Evolutionary conservation across 2,888 invertebrate genomes (phyloP).

Genomic region (Lutraria lutraria): DNA sequence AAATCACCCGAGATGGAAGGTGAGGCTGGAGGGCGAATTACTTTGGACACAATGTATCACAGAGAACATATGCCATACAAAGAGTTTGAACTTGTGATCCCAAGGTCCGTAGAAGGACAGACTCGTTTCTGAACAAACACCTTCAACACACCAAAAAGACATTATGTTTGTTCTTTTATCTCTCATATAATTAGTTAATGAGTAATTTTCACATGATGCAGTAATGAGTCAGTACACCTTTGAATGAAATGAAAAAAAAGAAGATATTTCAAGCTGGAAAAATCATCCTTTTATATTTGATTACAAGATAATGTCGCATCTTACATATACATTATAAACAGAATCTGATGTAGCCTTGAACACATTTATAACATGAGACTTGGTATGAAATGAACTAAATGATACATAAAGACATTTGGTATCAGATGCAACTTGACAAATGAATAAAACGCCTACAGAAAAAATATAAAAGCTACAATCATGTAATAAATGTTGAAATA

Average conservation of each 20-base stretch:
- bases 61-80: no score
- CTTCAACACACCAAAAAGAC: no score
- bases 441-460: background rate
- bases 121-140: no score
- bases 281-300: background rate
- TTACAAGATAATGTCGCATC: background rate
- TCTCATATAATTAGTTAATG: no score
- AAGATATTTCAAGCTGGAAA: background rate
- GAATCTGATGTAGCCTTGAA: background rate
- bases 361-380: slow-evolving; percentile 7
- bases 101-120: no score
- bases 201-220: background rate
- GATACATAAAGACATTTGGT: background rate
- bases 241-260: background rate
- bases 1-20: no score
- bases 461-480: background rate
- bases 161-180: no score
- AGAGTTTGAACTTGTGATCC: no score
- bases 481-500: background rate
- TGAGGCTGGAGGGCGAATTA: no score
- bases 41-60: no score
- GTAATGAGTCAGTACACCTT: background rate
- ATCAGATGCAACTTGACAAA: background rate
- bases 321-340: background rate
- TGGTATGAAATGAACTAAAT: background rate